Evolutionary conservation across 2,888 invertebrate genomes (phyloP).

Genomic region (Spilarctia lutea): DNA sequence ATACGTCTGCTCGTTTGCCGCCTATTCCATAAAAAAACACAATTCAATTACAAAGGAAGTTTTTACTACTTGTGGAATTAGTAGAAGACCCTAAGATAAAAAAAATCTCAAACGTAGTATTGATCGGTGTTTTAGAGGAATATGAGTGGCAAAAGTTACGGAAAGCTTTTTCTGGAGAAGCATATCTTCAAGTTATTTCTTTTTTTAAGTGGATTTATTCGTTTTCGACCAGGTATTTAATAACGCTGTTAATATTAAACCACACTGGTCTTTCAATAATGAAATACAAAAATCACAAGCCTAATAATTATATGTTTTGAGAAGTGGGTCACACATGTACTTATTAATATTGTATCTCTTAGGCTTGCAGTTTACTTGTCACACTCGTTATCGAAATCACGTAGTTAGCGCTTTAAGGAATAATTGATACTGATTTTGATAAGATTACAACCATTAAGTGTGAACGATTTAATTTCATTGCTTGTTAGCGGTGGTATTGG

Average conservation of each 20-base stretch:
- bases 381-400: constrained; percentile 32
- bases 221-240: not conserved
- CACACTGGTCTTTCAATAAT: not conserved
- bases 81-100: not conserved
- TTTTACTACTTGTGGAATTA: too few species aligned
- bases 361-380: constrained; percentile 24
- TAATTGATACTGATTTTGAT: constrained; percentile 45
- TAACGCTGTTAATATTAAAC: not conserved
- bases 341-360: constrained; percentile 16
- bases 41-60: too few species aligned
- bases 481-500: constrained; percentile 32
- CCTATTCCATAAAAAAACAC: too few species aligned
- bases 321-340: constrained; percentile 16
- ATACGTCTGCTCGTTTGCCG: too few species aligned
- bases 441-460: constrained; percentile 42
- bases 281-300: constrained; percentile 5
- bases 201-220: not conserved
- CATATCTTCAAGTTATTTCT: not conserved
- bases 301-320: constrained; percentile 11
- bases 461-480: constrained; percentile 45
- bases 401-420: constrained; percentile 33
- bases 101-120: not conserved
- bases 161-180: too few species aligned
- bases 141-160: too few species aligned
- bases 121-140: too few species aligned